Percentiles rank a stretch among this genome's conserved stretches.
These are phyloP conservation scores for Platalea minor DNA, from an alignment of 2,797 vertebrate genomes.

Conservation along the genomic window DNA sequence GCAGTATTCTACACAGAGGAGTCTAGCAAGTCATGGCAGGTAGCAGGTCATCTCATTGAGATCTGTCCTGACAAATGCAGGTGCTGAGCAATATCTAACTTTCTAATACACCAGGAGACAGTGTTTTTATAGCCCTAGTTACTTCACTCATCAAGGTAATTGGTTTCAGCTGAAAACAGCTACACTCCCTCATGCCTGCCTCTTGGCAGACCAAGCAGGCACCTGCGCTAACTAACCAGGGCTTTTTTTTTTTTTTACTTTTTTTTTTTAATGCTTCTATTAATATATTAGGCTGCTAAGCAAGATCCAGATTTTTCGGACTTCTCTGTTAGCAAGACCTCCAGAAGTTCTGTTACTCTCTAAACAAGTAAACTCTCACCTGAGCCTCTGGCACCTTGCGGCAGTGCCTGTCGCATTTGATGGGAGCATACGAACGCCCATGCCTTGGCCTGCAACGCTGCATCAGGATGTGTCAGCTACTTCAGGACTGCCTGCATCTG, in stretches of 20 bases:
- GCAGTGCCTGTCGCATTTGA: background rate
- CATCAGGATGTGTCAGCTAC: no score
- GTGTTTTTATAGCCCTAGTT: background rate
- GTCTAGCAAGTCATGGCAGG: background rate
- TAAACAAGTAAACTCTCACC: background rate
- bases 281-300: background rate
- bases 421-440: rapidly evolving
- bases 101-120: background rate
- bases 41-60: background rate
- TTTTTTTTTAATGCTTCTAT: background rate
- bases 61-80: background rate
- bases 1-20: background rate
- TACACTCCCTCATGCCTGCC: background rate
- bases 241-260: background rate
- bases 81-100: background rate
- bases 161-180: slow-evolving; percentile 21
- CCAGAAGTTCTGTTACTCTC: background rate
- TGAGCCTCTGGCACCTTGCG: background rate
- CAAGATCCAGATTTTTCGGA: background rate
- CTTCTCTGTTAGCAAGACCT: background rate
- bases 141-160: slow-evolving; percentile 13
- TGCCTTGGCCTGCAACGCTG: background rate
- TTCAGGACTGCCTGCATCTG: background rate
- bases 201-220: background rate
- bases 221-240: background rate